A percentile compares a stretch with the other conserved stretches of the same genome.
These are phyloP conservation scores for Ophioninae sp. DNA, from an alignment of 2,888 invertebrate species.

Conservation along the genomic window DNA sequence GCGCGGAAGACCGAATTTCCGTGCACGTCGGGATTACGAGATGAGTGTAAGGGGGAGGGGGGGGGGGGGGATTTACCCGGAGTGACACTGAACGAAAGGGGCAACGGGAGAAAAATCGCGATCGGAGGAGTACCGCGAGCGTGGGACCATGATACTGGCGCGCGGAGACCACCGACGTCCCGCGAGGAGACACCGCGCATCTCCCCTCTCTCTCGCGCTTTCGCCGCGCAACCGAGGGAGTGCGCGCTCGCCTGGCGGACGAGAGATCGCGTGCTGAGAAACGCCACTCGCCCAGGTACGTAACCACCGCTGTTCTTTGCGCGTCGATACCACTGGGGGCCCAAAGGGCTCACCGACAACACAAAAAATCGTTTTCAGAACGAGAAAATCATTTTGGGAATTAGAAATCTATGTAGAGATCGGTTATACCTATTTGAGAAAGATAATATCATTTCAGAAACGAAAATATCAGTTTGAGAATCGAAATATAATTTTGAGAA, in stretches of 20 bases:
- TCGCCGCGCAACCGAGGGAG: slow-evolving; percentile 36
- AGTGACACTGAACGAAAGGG: slow-evolving; percentile 10
- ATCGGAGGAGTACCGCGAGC: slow-evolving; percentile 48
- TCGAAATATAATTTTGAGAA: too few species aligned
- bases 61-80: background rate
- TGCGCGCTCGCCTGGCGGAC: slow-evolving; percentile 24
- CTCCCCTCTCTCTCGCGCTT: slow-evolving; percentile 50
- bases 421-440: background rate
- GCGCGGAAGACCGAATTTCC: background rate
- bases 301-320: slow-evolving; percentile 38
- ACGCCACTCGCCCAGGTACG: slow-evolving; percentile 64
- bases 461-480: too few species aligned
- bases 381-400: too few species aligned
- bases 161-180: slow-evolving; percentile 69
- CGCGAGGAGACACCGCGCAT: slow-evolving; percentile 69
- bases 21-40: background rate
- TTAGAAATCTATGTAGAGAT: background rate
- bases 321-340: background rate
- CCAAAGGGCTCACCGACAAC: background rate
- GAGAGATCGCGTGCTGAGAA: slow-evolving; percentile 60
- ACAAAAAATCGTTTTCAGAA: background rate
- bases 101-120: slow-evolving; percentile 32
- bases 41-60: background rate
- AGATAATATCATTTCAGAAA: too few species aligned
- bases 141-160: slow-evolving; percentile 63